phyloP scores from a whole-genome alignment of 2,888 invertebrate species.

The Podabrus alpinus region DNA sequence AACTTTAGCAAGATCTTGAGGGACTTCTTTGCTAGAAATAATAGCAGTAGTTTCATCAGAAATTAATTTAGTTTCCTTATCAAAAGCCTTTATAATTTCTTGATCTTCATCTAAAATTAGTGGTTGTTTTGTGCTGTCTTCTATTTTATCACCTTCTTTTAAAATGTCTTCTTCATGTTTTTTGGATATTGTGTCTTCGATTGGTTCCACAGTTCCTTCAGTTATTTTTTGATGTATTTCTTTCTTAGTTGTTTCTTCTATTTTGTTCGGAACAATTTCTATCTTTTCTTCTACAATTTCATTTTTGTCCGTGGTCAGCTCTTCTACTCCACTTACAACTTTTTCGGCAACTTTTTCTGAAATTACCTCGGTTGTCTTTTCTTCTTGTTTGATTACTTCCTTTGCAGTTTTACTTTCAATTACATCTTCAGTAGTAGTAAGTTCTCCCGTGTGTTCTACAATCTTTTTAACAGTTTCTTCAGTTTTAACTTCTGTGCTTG shows the following conservation, averaged over 20 bases:
- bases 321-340: background rate
- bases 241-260: constrained; percentile 6
- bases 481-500: background rate
- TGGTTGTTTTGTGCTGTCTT: background rate
- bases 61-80: background rate
- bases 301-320: background rate
- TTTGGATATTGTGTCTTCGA: background rate
- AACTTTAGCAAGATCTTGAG: background rate
- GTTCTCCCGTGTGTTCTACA: constrained; percentile 42
- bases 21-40: background rate
- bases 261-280: background rate
- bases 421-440: background rate
- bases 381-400: background rate
- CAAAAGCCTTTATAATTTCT: background rate
- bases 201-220: background rate
- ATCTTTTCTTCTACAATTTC: background rate
- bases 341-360: background rate
- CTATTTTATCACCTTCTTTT: background rate
- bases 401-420: background rate
- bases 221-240: constrained; percentile 18
- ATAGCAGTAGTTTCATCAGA: background rate
- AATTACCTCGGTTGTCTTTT: background rate
- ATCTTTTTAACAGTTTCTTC: constrained; percentile 23
- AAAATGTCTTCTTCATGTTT: background rate
- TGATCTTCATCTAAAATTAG: background rate